phyloP scores from a whole-genome alignment of 2,797 vertebrate genomes.

The Pelochelys cantorii region DNA sequence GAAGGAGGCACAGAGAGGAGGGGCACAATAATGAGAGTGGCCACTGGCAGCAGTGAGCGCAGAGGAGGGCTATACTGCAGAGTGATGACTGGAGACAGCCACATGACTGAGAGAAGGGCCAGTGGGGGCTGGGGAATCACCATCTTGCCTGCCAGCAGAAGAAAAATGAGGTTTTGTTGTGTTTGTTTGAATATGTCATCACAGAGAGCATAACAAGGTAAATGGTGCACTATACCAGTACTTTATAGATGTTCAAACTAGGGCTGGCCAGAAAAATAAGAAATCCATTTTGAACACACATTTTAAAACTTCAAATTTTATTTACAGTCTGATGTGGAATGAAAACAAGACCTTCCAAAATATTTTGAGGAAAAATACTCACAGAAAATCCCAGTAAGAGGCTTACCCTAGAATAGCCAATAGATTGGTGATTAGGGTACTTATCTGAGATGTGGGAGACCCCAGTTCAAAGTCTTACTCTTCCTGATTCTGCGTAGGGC shows the following conservation, averaged over 20 bases:
- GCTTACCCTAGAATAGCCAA: background rate
- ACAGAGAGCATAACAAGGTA: background rate
- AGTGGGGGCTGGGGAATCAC: too few relatives aligned
- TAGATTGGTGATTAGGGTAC: background rate
- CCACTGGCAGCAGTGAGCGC: too few relatives aligned
- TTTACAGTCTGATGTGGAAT: background rate
- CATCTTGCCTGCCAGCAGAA: background rate
- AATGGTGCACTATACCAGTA: background rate
- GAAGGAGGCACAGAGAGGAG: too few relatives aligned
- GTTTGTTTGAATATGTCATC: background rate
- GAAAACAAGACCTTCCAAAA: background rate
- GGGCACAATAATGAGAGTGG: too few relatives aligned
- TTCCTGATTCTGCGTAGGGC: background rate
- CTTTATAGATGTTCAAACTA: background rate
- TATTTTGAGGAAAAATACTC: background rate
- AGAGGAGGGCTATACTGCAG: too few relatives aligned
- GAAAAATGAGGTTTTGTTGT: background rate
- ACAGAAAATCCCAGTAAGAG: background rate
- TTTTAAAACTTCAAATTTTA: too few relatives aligned
- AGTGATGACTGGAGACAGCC: too few relatives aligned
- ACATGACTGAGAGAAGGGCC: too few relatives aligned
- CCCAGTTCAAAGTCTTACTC: background rate
- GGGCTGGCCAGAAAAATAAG: too few relatives aligned
- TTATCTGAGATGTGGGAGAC: background rate
- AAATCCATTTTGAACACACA: too few relatives aligned